Conservation (phyloP, 37 sponge, comb jelly and placozoan genomes). For the Agelas oroides region DNA sequence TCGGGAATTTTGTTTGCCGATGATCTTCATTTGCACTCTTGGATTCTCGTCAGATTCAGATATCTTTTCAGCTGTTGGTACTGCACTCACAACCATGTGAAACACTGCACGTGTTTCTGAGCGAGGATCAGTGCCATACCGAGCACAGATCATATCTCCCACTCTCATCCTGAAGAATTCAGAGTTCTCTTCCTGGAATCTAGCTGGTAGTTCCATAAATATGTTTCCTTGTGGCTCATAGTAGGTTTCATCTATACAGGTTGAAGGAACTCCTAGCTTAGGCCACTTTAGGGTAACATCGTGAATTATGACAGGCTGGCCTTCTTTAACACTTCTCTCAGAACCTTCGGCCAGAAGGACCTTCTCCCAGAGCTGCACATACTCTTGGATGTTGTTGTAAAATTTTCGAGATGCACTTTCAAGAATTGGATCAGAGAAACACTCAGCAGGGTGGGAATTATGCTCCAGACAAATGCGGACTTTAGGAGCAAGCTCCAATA, state of each 20-base stretch:
- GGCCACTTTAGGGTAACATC: conserved; percentile 75
- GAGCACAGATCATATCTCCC: conserved; percentile 74
- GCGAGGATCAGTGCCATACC: conserved; percentile 37
- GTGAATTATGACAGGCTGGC: conserved; percentile 8
- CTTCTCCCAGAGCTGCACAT: conserved; percentile 65
- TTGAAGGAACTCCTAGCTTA: conserved; percentile 14
- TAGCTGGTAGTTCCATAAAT: not conserved
- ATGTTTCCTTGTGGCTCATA: conserved; percentile 23
- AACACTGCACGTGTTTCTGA: conserved; percentile 44
- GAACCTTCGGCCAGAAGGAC: conserved; percentile 76
- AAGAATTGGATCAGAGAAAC: conserved; percentile 60
- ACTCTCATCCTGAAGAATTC: conserved; percentile 44
- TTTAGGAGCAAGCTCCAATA: conserved; percentile 54
- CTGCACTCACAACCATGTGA: conserved; percentile 74
- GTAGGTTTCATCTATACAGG: conserved; percentile 29
- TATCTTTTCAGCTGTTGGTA: too few relatives aligned
- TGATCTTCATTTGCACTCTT: conserved; percentile 24
- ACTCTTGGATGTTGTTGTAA: conserved; percentile 46
- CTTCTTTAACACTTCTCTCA: conserved; percentile 43
- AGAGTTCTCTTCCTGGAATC: conserved; percentile 14
- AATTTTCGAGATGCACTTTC: conserved; percentile 38
- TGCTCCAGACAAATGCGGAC: conserved; percentile 72
- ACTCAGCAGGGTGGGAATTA: conserved; percentile 58
- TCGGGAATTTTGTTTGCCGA: conserved; percentile 54
- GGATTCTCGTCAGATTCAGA: too few relatives aligned